Base-by-base conservation (phyloP, 1,140 invertebrate species). In the Drosophila tsacasi region DNA sequence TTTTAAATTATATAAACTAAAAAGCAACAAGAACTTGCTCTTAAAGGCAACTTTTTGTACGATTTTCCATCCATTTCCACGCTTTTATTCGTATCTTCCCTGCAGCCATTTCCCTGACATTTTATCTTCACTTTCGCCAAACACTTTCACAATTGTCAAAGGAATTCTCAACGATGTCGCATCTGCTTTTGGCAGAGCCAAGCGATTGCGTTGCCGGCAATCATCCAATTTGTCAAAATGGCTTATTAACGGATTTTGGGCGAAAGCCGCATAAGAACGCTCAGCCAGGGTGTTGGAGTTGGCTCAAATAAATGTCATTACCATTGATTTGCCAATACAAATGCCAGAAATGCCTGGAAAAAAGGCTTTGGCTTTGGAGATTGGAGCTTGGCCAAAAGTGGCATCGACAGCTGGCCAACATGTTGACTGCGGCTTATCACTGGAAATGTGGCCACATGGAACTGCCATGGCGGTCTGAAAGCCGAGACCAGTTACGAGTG, bases 181-280 rank as follows among this genome's bases (percentile, higher is more conserved):
- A 73, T 73, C 71, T 72, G 69, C 69, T 61, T 0, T 23, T 71
- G 49, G 67, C 67, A 69, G 21, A 30, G 27, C 17, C 30, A 17
- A 69, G 25, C 65, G 64, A 68, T 68, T 46, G 68, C 40, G 44
- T 19, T 42, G 71, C 44, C 71, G 67, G 80, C 83, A 87, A 83
- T 87, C 83, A 84, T 89, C 84, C 84, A 87, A 87, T 89, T 87
- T 87, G 83, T 87, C 84, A 87, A 84, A 87, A 87, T 81, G 84
- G 84, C 84, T 87, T 87, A 87, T 89, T 87, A 90, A 71, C 84
- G 84, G 85, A 89, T 87, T 87, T 89, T 84, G 55, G 79, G 75
- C 47, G 46, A 76, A 40, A 87, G 83, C 83, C 72, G 59, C 71
- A 64, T 17, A 37, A 86, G 66, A 80, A 76, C 71, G 65, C 65